Evolutionary conservation across 2,113 vertebrate genomes (phyloP), one percentile per base, ranked within the genome.

Genomic region (Cephalopterus ornatus): DNA sequence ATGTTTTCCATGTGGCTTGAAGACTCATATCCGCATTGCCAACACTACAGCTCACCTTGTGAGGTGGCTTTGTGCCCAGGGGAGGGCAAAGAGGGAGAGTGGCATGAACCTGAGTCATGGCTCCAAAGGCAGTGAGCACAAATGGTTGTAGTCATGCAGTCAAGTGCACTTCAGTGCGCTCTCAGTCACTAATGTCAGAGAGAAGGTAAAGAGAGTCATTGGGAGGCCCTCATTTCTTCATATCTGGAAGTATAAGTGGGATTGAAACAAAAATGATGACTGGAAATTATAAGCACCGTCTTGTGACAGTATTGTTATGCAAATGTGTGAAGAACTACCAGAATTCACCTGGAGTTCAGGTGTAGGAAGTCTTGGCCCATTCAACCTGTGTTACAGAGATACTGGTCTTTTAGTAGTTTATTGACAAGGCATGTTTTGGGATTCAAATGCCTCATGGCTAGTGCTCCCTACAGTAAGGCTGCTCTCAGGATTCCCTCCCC

Each of bases 31-130:
- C 33, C 5, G 0, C 27, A 13, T 28, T 75, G 28, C n/a, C 4
- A 2, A 14, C 21, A 8, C 8, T 0, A 0, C 33, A 82, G 27
- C 30, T 93, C 65, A 39, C 52, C 24, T 56, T 2, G 0, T 71
- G 53, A 67, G 0, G 0, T 62, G 81, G 46, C 24, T 76, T 49
- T 30, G 11, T 66, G 18, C 18, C 22, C 44, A 17, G 23, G 20
- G 44, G 19, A 91, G 23, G 14, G 23, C 50, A 52, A 33, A 87
- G 39, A 42, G 42, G 50, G 42, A 75, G 49, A 50, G 11, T 80
- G 61, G 4, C 19, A 14, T 63, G 35, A 87, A 47, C 18, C 14
- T 27, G 26, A 85, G 37, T 20, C 14, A 4, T 42, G 20, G 14
- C 14, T 77, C 50, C 17, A 44, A 52, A 89, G 65, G 17, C 50